Percentiles rank a stretch among this genome's conserved stretches.
phyloP scores from a whole-genome alignment of 2,797 vertebrate genomes.

The Philypnodon macrostomus region DNA sequence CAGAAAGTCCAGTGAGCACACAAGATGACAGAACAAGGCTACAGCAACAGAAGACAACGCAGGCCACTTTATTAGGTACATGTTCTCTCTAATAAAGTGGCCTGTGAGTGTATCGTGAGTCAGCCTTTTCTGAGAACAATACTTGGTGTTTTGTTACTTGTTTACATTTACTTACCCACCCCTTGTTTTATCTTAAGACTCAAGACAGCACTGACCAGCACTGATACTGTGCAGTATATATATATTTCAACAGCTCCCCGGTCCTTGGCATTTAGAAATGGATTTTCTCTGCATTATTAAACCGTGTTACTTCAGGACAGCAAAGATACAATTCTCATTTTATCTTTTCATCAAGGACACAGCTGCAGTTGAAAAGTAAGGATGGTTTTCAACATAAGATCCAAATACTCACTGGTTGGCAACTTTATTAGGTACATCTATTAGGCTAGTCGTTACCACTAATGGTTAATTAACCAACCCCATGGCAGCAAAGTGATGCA shows the following conservation, averaged over 20 bases:
- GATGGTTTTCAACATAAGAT: constrained; percentile 1
- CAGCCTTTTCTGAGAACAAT: constrained; percentile 3
- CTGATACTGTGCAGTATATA: constrained; percentile 3
- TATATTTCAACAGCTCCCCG: constrained; percentile 32
- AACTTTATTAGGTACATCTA: too few species aligned
- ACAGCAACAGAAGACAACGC: too few species aligned
- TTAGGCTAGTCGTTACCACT: too few species aligned
- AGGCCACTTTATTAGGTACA: too few species aligned
- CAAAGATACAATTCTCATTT: background rate
- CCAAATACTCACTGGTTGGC: too few species aligned
- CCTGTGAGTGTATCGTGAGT: too few species aligned
- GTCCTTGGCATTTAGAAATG: constrained; percentile 33
- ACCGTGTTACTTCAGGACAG: constrained; percentile 13
- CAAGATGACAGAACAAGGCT: too few species aligned
- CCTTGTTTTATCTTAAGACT: background rate
- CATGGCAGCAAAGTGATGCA: too few species aligned
- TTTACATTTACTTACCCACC: too few species aligned
- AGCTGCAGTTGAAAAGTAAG: constrained; percentile 4
- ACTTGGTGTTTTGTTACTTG: background rate
- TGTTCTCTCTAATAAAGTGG: too few species aligned
- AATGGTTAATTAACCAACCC: too few species aligned
- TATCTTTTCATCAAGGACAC: constrained; percentile 4
- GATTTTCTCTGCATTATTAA: constrained; percentile 48
- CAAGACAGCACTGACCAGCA: background rate
- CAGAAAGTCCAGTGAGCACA: too few species aligned